These are phyloP conservation scores for Apamea sordens DNA, from an alignment of 2,888 invertebrate genomes.

Conservation along the genomic window DNA sequence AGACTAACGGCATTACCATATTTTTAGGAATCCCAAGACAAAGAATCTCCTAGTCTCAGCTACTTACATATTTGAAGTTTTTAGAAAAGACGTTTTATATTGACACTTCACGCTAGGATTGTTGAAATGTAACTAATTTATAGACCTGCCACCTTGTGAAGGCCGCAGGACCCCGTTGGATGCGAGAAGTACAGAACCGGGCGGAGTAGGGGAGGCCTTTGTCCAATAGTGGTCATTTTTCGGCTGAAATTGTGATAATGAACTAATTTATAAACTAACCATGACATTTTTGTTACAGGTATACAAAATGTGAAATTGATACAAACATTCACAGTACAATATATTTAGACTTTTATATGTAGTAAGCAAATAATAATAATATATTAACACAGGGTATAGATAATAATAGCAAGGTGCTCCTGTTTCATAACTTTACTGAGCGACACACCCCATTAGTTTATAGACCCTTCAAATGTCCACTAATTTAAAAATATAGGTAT, in stretches of 20 bases:
- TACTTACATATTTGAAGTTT: neutral
- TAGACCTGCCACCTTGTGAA: too few species aligned
- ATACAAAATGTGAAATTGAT: conserved; percentile 13
- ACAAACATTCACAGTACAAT: conserved; percentile 39
- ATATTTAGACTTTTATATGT: conserved; percentile 36
- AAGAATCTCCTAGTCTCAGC: neutral
- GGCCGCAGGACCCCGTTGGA: too few species aligned
- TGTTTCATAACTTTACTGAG: conserved; percentile 48
- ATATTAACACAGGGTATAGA: conserved; percentile 64
- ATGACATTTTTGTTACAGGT: conserved; percentile 48
- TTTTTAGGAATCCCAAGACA: neutral
- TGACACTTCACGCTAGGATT: neutral
- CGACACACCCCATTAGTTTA: conserved; percentile 50
- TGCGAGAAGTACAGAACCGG: too few species aligned
- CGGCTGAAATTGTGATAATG: too few species aligned
- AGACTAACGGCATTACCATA: neutral
- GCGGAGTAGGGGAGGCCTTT: too few species aligned
- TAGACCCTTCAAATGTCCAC: conserved; percentile 24
- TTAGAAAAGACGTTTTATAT: neutral
- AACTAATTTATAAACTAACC: neutral
- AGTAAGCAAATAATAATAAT: conserved; percentile 58
- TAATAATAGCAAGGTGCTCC: conserved; percentile 60
- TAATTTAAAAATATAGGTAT: conserved; percentile 1
- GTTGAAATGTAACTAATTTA: neutral
- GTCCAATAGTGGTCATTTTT: too few species aligned